Conservation (phyloP, 1,140 invertebrate genomes). For the Trypoxylus dichotomus region DNA sequence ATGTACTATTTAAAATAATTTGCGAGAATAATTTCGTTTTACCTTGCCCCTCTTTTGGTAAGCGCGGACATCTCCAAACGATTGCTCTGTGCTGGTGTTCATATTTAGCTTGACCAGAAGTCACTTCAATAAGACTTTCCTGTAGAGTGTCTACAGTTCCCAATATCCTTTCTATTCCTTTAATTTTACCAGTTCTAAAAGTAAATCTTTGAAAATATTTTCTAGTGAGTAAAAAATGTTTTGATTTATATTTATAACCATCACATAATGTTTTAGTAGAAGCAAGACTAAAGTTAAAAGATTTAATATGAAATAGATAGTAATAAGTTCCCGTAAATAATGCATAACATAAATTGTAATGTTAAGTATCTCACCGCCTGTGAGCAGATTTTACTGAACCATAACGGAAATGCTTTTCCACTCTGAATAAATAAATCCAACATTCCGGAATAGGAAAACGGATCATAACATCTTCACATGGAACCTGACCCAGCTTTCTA, state of each 20-base stretch:
- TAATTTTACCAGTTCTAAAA: conserved; percentile 84
- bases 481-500: conserved; percentile 91
- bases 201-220: neutral
- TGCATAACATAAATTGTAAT: no score
- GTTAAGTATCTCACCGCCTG: conserved; percentile 61
- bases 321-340: no score
- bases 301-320: no score
- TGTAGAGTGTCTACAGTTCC: conserved; percentile 90
- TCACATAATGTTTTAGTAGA: neutral
- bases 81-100: conserved; percentile 97
- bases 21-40: conserved; percentile 34
- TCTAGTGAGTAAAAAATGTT: neutral
- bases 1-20: neutral
- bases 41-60: conserved; percentile 98
- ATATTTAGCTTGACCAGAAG: conserved; percentile 98
- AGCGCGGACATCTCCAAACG: conserved; percentile 95
- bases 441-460: conserved; percentile 97
- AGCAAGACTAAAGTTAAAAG: neutral
- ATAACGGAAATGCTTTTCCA: conserved; percentile 97
- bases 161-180: conserved; percentile 91
- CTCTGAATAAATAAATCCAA: conserved; percentile 98
- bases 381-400: conserved; percentile 98
- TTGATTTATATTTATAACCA: neutral
- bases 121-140: conserved; percentile 94
- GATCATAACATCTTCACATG: conserved; percentile 96